These are phyloP conservation scores for Pollicipes pollicipes DNA, from an alignment of 1,140 invertebrate species.

Conservation along the genomic window DNA sequence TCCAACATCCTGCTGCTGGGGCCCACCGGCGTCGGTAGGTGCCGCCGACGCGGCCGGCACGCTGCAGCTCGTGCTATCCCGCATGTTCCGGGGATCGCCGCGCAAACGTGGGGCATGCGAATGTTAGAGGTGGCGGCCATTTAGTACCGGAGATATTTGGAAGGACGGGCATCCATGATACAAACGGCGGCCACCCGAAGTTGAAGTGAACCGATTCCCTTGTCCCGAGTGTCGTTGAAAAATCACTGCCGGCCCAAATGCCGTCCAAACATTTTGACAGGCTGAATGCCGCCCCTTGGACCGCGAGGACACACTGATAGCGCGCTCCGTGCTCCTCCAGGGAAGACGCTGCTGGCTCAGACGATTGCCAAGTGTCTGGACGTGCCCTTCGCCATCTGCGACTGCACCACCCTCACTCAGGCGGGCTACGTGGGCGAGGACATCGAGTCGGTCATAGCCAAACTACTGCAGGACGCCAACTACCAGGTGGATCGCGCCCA, in stretches of 20 bases:
- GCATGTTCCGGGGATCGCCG: background rate
- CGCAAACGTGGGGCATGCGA: too few species aligned
- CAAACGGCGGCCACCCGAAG: too few species aligned
- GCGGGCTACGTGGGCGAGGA: constrained; percentile 99
- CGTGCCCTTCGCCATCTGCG: constrained; percentile 98
- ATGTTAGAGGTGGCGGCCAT: too few species aligned
- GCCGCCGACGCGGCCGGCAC: constrained; percentile 5
- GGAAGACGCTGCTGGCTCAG: constrained; percentile 92
- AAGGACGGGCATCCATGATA: too few species aligned
- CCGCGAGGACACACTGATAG: too few species aligned
- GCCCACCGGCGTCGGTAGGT: constrained; percentile 83
- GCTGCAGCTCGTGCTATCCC: background rate
- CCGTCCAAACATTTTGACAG: too few species aligned
- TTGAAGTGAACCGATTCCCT: too few species aligned
- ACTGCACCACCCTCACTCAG: constrained; percentile 97
- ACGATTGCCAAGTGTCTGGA: constrained; percentile 87
- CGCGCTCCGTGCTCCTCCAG: constrained; percentile 35
- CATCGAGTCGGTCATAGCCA: constrained; percentile 97
- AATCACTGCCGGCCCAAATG: too few species aligned
- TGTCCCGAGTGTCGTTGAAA: too few species aligned
- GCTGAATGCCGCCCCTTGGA: too few species aligned
- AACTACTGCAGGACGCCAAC: constrained; percentile 90
- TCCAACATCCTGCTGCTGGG: constrained; percentile 93
- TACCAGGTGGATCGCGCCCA: constrained; percentile 92
- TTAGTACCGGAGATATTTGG: too few species aligned